Base-by-base conservation (phyloP, 1,140 invertebrate species). In the Platyura marginata region DNA sequence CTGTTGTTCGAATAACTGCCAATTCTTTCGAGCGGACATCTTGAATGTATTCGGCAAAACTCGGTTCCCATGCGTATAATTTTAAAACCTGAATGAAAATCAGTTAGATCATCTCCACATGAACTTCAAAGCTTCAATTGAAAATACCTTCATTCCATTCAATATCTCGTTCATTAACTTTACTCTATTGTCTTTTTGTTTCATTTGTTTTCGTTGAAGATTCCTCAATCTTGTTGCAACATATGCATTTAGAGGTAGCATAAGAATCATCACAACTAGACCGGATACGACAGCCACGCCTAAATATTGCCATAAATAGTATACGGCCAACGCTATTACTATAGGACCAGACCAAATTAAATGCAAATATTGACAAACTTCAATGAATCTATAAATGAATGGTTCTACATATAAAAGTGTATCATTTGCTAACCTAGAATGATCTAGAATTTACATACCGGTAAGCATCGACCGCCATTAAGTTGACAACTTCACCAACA, bases 1-100 rank as follows among this genome's bases (percentile, higher is more conserved):
- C 87, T 0, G 85, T 72, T 49, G 82, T 69, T 59, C 80, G 85
- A 21, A 92, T 65, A 10, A 88, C 81, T 49, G 80, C 66, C 49
- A 91, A 78, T 68, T 90, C 86, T 57, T 87, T 88, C 42, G 74
- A 70, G 52, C 87, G 69, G 44, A 90, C 89, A 54, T 79, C 75
- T 47, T 86, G 59, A 49, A 91, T 76, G 67, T 89, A 81, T 36
- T 81, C 69, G 60, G 87, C 79, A n/a, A 90, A 92, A 47, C 83
- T 87, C 3, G 81, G 80, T 56, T 92, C 87, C 87, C 87, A 92
- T 1, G 86, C 87, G 53, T 90, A 91, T 44, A 91, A 62, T 64
- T 89, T 90, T 25, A 90, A 66, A 22, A 86, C 89, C 25, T 29
- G 13, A 29, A 29, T 29, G 25, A 29, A 8, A 6, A 29, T 29